Conservation (phyloP, 2,113 vertebrate species). For the Ameiurus melas region DNA sequence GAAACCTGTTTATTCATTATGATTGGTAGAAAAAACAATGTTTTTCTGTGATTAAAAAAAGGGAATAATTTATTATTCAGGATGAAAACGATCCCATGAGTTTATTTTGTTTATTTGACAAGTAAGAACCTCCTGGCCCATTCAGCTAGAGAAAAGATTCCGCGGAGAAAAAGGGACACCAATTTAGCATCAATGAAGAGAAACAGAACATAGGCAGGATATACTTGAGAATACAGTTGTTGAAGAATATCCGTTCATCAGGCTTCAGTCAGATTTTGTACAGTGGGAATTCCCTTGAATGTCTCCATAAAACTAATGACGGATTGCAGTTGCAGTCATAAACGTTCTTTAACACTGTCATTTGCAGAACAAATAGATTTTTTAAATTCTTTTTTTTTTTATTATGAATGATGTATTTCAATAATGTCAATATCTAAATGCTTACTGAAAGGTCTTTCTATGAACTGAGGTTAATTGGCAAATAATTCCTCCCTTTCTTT, state of each 20-base stretch:
- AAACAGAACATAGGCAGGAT: background rate
- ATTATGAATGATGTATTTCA: background rate
- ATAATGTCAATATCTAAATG: background rate
- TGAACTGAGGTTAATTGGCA: background rate
- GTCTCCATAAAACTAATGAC: background rate
- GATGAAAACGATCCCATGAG: background rate
- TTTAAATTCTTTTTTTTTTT: background rate
- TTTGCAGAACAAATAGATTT: background rate
- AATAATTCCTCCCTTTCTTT: constrained; percentile 8
- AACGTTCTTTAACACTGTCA: background rate
- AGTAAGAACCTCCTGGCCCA: background rate
- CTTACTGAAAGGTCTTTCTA: background rate
- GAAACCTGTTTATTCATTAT: background rate
- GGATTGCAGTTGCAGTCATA: background rate
- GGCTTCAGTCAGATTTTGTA: background rate
- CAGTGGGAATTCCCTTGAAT: background rate
- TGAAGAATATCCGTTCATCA: background rate
- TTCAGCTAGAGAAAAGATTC: background rate
- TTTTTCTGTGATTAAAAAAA: background rate
- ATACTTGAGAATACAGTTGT: constrained; percentile 9
- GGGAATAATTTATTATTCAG: background rate
- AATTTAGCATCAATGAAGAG: background rate
- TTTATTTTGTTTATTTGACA: background rate
- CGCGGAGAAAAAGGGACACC: background rate
- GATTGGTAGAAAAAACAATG: background rate